Evolutionary conservation across 2,113 vertebrate genomes (phyloP), one percentile per base, ranked within the genome.

Genomic region (Trogon melanurus): DNA sequence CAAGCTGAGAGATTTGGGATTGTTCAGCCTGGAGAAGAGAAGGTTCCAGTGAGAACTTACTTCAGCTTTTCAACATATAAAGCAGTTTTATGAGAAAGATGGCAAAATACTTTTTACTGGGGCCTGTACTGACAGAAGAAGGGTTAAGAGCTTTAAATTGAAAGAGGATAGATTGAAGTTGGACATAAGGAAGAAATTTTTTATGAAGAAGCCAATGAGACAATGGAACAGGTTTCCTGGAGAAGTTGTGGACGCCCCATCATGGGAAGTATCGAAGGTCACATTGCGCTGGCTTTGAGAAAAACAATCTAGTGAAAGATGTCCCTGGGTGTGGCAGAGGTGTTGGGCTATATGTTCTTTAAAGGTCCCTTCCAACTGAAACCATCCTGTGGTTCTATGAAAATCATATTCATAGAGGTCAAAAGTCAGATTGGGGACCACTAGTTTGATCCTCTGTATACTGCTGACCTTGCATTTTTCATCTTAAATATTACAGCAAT

Each of bases 81-180:
- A 45, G 32, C 2, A 3, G 6, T 3, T 1, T 50, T 67, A 29
- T 22, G 3, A 70, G 21, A 66, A 78, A 7, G 1, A 8, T 5
- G 7, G 18, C 56, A 10, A 62, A n/a, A 36, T 5, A 22, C 1
- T 44, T 80, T 69, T 79, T 65, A 32, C 15, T 4, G 23, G 4
- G 4, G 6, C 8, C 36, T 75, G 9, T 25, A 38, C 8, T 47
- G 61, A 74, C 15, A 74, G 9, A 7, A 57, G 21, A 79, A 66
- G 26, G 21, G 2, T 2, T 17, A 79, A 58, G 1, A 14, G 11
- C 64, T 34, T 65, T 54, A 38, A 94, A n/a, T 3, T 20, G 25
- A 61, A 48, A 38, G 1, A 30, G 1, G 4, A 2, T 36, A 11
- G 9, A 27, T 44, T 47, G 34, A n/a, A 61, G 34, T 32, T 60